Percentiles rank a stretch among this genome's conserved stretches.
Conservation (phyloP, 2,113 vertebrate species). For the Camelus dromedarius region DNA sequence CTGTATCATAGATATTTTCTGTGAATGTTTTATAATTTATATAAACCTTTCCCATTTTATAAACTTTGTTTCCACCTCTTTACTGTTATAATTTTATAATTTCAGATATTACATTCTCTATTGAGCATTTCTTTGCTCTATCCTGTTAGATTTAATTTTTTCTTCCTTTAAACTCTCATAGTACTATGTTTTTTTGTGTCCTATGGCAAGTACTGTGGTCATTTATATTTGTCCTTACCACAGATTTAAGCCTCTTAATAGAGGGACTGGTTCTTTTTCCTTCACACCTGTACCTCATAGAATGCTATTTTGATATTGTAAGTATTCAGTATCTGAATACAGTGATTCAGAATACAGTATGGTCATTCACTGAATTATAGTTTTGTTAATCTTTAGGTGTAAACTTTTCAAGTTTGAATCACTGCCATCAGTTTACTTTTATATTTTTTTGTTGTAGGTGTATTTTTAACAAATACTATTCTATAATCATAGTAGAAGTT, state of each 20-base stretch:
- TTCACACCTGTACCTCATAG: neutral
- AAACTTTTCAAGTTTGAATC: slow-evolving; percentile 31
- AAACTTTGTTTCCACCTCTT: neutral
- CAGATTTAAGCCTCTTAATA: neutral
- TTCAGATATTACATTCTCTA: neutral
- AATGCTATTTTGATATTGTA: slow-evolving; percentile 12
- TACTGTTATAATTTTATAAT: slow-evolving; percentile 9
- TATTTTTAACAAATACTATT: neutral
- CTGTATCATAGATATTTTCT: neutral
- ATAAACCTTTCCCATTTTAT: slow-evolving; percentile 17
- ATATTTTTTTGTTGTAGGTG: neutral
- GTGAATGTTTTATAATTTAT: slow-evolving; percentile 16
- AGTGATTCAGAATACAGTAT: neutral
- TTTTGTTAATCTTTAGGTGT: neutral
- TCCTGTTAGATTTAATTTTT: neutral
- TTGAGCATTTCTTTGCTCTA: slow-evolving; percentile 6
- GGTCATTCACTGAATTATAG: neutral
- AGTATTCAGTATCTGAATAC: neutral
- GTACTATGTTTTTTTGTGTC: neutral
- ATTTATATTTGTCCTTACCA: neutral
- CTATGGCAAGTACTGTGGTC: neutral
- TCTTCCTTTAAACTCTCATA: neutral
- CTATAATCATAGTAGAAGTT: neutral
- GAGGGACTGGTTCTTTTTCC: neutral
- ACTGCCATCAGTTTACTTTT: neutral